Conservation (phyloP, 2,113 vertebrate species). For the Cottus gobio region DNA sequence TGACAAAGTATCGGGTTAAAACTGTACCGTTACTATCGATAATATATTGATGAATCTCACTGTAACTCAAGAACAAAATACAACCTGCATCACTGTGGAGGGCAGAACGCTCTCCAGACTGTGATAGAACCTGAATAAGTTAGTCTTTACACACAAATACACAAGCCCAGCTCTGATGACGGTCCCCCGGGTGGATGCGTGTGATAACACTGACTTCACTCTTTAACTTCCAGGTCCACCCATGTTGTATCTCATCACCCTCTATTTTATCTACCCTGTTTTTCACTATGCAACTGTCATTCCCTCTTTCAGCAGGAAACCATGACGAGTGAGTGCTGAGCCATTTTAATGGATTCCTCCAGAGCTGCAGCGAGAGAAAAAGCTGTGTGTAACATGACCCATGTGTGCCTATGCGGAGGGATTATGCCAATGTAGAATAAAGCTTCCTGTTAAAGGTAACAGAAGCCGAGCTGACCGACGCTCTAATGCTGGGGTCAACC, state of each 20-base stretch:
- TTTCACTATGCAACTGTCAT: slow-evolving; percentile 7
- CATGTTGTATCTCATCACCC: slow-evolving; percentile 35
- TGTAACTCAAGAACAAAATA: slow-evolving; percentile 43
- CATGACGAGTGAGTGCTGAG: slow-evolving; percentile 25
- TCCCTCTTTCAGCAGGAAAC: slow-evolving; percentile 31
- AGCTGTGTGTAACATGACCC: slow-evolving; percentile 77
- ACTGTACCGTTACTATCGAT: slow-evolving; percentile 63
- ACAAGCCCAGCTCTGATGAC: slow-evolving; percentile 49
- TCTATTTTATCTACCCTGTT: slow-evolving; percentile 1
- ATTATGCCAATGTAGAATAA: slow-evolving; percentile 76
- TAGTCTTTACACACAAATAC: slow-evolving; percentile 16
- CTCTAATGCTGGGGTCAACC: slow-evolving; percentile 76
- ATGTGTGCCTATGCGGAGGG: slow-evolving; percentile 36
- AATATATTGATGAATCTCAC: slow-evolving; percentile 53
- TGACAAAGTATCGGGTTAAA: slow-evolving; percentile 24
- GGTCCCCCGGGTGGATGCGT: slow-evolving; percentile 57
- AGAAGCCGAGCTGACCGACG: slow-evolving; percentile 80
- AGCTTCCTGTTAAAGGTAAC: slow-evolving; percentile 86
- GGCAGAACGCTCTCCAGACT: slow-evolving; percentile 27
- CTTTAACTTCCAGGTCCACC: slow-evolving; percentile 54
- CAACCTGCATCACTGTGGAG: slow-evolving; percentile 19
- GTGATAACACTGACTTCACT: slow-evolving; percentile 58
- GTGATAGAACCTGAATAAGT: slow-evolving; percentile 19
- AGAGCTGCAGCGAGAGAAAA: slow-evolving; percentile 22
- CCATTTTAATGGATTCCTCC: slow-evolving; percentile 65